Evolutionary conservation across 2,113 vertebrate genomes (phyloP), one percentile per base, ranked within the genome.

Genomic region (Argyrosomus japonicus): DNA sequence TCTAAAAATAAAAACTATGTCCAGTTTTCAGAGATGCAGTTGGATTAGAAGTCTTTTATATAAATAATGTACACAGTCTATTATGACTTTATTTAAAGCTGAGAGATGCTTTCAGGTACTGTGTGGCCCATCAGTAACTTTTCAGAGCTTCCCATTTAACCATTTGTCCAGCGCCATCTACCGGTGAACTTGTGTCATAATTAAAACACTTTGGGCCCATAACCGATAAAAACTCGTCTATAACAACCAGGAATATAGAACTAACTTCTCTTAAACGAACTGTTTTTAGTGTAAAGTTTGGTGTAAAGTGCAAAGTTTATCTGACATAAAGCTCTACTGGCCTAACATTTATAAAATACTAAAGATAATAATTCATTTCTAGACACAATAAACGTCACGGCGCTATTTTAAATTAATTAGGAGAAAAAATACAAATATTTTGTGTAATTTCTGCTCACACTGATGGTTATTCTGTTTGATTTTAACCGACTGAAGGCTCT

Each of bases 161-260:
- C 45, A 70, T 84, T 73, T 77, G 82, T 57, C 60, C 25, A 76
- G 15, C 92, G 76, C 93, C 94, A 95, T 83, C 95, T 93, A 88
- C 91, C 61, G 94, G 78, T 27, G 29, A 84, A 76, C 2, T 4
- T 69, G 64, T 32, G 10, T 70, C 72, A 65, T 1, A 61, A 25
- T 45, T 25, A 19, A 61, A 81, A 56, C 36, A 65, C 27, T 45
- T n/a, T 2, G 9, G 75, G 18, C 17, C 72, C 47, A 73, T 32
- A 54, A 53, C 27, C 63, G 45, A 54, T 40, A 32, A 45, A 63
- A 75, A n/a, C 47, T 25, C 48, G 70, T 65, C 32, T 73, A 23
- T 0, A 25, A 56, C 68, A 68, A 29, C 10, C 74, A 56, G 21
- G 11, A 56, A 14, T 12, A 27, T 14, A 78, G 15, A 2, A 12